Conservation (phyloP, 1,140 invertebrate species). For the Drosophila bocqueti region DNA sequence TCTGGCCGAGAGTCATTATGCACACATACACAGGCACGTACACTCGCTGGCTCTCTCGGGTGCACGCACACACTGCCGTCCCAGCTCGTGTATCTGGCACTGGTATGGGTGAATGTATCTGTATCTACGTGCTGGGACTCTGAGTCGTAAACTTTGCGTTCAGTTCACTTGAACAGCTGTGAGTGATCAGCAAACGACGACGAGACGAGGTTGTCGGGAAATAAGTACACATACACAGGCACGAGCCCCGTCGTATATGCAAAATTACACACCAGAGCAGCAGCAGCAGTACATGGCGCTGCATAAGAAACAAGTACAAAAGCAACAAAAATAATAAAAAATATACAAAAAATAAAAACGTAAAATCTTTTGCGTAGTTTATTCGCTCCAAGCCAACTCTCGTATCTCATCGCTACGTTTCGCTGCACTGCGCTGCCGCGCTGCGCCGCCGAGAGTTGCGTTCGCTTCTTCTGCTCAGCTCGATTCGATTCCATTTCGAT, state of each 20-base stretch:
- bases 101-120: constrained; percentile 33
- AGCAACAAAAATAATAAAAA: constrained; percentile 50
- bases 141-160: constrained; percentile 66
- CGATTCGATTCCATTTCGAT: constrained; percentile 27
- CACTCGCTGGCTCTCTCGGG: constrained; percentile 46
- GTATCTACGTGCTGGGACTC: constrained; percentile 52
- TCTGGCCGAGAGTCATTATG: constrained; percentile 47
- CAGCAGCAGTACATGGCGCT: constrained; percentile 31
- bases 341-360: constrained; percentile 58
- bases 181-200: constrained; percentile 70
- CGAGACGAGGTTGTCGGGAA: constrained; percentile 66
- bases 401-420: constrained; percentile 68
- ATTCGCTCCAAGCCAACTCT: constrained; percentile 57
- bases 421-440: constrained; percentile 54
- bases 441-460: constrained; percentile 40
- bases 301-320: constrained; percentile 39
- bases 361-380: constrained; percentile 77
- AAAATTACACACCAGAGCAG: constrained; percentile 29
- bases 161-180: constrained; percentile 80
- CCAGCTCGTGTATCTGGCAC: constrained; percentile 21
- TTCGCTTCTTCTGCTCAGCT: constrained; percentile 45
- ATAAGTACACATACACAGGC: constrained; percentile 27
- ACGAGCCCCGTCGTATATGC: constrained; percentile 25
- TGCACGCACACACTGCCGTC: constrained; percentile 46
- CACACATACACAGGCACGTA: constrained; percentile 31